phyloP scores from a whole-genome alignment of 1,140 invertebrate species.

The Euwallacea similis region DNA sequence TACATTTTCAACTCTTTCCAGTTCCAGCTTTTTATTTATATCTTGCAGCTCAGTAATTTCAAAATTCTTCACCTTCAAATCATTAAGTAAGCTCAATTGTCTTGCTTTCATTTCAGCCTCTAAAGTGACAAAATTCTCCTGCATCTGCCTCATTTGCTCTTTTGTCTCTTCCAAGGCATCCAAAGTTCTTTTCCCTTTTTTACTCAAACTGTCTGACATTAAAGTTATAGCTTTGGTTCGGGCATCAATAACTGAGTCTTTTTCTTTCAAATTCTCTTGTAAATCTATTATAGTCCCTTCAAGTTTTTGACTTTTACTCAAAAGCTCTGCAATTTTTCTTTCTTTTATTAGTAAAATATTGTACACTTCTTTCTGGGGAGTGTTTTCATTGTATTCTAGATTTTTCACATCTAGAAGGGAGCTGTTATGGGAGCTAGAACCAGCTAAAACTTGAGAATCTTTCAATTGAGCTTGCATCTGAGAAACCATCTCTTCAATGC shows the following conservation, averaged over 20 bases:
- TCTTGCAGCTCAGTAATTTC: constrained; percentile 44
- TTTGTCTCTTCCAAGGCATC: constrained; percentile 76
- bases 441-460: constrained; percentile 52
- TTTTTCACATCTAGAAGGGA: constrained; percentile 50
- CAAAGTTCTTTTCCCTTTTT: constrained; percentile 70
- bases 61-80: constrained; percentile 46
- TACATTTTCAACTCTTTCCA: constrained; percentile 34
- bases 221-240: constrained; percentile 79
- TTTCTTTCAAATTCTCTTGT: constrained; percentile 80
- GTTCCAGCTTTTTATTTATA: constrained; percentile 31
- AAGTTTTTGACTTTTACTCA: constrained; percentile 62
- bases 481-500: constrained; percentile 55
- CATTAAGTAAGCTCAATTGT: constrained; percentile 43
- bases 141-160: constrained; percentile 78
- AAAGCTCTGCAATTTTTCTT: constrained; percentile 56
- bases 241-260: constrained; percentile 82
- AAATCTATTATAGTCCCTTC: constrained; percentile 69
- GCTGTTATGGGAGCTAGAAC: constrained; percentile 49
- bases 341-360: constrained; percentile 56
- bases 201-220: constrained; percentile 73
- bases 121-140: constrained; percentile 71
- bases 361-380: constrained; percentile 50
- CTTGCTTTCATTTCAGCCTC: constrained; percentile 73
- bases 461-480: constrained; percentile 55
- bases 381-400: constrained; percentile 48